Base-by-base conservation (phyloP, 1,140 invertebrate species). In the Bicyclus anynana region DNA sequence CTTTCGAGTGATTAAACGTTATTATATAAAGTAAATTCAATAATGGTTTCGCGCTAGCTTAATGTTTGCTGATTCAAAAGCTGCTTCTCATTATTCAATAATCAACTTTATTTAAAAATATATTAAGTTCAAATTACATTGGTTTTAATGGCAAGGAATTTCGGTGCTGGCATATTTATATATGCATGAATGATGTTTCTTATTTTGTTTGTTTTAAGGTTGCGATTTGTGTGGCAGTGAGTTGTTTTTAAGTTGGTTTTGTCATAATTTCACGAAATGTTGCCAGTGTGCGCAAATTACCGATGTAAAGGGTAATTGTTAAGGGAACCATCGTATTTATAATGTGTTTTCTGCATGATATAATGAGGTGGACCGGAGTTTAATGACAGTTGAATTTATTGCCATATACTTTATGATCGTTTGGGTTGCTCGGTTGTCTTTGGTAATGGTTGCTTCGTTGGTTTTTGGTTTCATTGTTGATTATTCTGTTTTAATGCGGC, bases 11-110 rank as follows among this genome's bases (percentile, higher is more conserved):
- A 88, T 88, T 86, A 88, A 88, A 74, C 79, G 80, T 84, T 88
- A 88, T 88, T 88, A 86, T 88, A 80, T 86, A 85, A 87, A 84
- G 83, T 87, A 87, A 88, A 88, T 88, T 88, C 83, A 88, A 88
- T 88, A 88, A 86, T 88, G 74, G 80, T 68, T 69, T 66, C 68
- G 68, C 75, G 67, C 70, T 84, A 77, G 77, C 68, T 65, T 65
- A 74, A 79, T 84, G 74, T 88, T 84, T 85, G 72, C 75, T 68
- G 73, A 84, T 80, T 71, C 51, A 46, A 66, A 65, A 68, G 53
- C 29, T 7, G 12, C 20, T 29, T 37, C 40, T 5, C 9, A 17
- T 16, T 21, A 53, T 40, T 5, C 26, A 16, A 60, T 51, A 48
- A 40, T 27, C 13, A 62, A 68, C 66, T 56, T 66, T 77, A 75